Percentiles rank a stretch among this genome's conserved stretches.
Evolutionary conservation across 2,113 vertebrate species (phyloP).

Genomic region (Rhinoptilus africanus): DNA sequence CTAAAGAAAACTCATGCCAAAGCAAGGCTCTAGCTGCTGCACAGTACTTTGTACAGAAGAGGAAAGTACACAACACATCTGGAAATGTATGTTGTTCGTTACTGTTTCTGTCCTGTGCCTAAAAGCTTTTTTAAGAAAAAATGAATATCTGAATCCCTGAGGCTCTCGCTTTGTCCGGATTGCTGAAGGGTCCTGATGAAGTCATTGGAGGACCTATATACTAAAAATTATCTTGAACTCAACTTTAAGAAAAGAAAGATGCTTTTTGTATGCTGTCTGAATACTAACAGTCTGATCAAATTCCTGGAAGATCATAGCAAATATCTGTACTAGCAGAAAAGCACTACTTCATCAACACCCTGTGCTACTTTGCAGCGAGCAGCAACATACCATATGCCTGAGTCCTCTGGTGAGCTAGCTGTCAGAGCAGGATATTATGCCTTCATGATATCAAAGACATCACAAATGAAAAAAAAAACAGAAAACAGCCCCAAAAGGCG

Average conservation of each 20-base stretch:
- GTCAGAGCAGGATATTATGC: accelerated
- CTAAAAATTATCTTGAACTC: not conserved
- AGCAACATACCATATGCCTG: not conserved
- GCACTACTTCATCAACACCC: not conserved
- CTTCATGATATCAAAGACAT: not conserved
- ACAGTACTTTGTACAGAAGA: not conserved
- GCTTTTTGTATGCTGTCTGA: not conserved
- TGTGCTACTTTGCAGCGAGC: accelerated
- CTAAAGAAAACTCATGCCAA: not conserved
- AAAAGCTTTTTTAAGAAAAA: not conserved
- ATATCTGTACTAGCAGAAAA: not conserved
- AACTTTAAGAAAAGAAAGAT: not conserved
- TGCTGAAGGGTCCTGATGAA: not conserved
- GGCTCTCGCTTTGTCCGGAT: not conserved
- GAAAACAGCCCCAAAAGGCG: not conserved
- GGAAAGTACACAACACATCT: not conserved
- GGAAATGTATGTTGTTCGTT: not conserved
- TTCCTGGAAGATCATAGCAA: not conserved
- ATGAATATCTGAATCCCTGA: not conserved
- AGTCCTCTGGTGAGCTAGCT: not conserved
- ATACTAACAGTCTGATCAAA: not conserved
- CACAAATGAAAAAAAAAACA: accelerated
- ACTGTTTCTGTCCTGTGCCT: not conserved
- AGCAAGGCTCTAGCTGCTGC: not conserved
- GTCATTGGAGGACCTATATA: not conserved